A percentile compares a stretch with the other conserved stretches of the same genome.
Conservation (phyloP, 1,140 invertebrate species). For the Agraylea sexmaculata region DNA sequence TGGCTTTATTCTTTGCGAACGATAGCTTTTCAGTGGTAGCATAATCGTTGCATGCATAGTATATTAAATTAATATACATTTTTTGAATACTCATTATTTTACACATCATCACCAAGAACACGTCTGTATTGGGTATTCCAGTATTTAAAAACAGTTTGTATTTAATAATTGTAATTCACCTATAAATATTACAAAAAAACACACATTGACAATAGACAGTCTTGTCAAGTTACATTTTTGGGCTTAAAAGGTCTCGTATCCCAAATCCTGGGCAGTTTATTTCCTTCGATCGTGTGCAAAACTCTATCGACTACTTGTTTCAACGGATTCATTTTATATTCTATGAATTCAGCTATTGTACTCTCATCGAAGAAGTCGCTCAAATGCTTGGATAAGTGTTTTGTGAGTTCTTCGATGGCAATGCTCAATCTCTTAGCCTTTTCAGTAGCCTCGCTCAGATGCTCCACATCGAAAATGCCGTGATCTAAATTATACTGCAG, state of each 20-base stretch:
- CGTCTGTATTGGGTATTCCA: too few relatives aligned
- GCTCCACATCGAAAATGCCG: neutral
- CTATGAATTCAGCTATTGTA: constrained; percentile 12
- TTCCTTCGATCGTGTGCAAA: constrained; percentile 1
- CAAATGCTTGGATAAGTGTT: constrained; percentile 7
- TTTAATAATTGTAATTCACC: too few relatives aligned
- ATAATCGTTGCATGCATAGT: too few relatives aligned
- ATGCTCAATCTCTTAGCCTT: constrained; percentile 3
- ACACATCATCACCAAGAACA: too few relatives aligned
- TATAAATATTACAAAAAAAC: too few relatives aligned
- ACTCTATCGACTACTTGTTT: constrained; percentile 9
- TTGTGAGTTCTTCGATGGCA: constrained; percentile 1
- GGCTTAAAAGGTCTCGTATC: constrained; percentile 14
- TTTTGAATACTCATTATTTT: too few relatives aligned
- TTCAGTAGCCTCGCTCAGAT: constrained; percentile 1
- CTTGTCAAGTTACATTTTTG: neutral
- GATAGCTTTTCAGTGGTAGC: too few relatives aligned
- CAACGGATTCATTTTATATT: constrained; percentile 13
- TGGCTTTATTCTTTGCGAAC: too few relatives aligned
- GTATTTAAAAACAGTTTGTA: too few relatives aligned
- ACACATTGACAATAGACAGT: too few relatives aligned
- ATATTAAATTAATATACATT: too few relatives aligned
- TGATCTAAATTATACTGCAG: constrained; percentile 14
- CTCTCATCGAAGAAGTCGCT: constrained; percentile 10
- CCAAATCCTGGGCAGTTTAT: constrained; percentile 7